Conservation (phyloP, 2,113 vertebrate species). For the Notechis scutatus region DNA sequence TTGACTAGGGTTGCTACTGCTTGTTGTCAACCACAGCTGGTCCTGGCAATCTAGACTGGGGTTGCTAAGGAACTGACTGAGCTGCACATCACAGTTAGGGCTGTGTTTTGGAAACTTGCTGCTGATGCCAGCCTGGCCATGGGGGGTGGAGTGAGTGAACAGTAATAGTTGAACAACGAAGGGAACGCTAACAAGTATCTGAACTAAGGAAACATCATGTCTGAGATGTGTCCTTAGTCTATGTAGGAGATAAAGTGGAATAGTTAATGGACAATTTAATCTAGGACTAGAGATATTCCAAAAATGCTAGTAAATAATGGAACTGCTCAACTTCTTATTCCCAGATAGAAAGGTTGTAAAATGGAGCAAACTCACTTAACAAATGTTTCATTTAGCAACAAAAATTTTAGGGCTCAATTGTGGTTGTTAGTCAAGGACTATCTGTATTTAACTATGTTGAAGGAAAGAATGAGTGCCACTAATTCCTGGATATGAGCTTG, state of each 20-base stretch:
- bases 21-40: conserved; percentile 7
- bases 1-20: background rate
- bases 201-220: background rate
- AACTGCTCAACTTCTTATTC: background rate
- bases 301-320: background rate
- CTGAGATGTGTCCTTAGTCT: background rate
- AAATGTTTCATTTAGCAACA: background rate
- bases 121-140: background rate
- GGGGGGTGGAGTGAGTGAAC: background rate
- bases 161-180: background rate
- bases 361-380: background rate
- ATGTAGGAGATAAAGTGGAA: background rate
- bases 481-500: background rate
- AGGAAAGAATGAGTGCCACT: background rate
- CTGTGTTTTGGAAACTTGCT: conserved; percentile 50
- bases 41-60: background rate
- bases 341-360: background rate
- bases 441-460: background rate
- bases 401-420: background rate
- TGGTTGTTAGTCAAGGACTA: background rate
- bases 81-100: conserved; percentile 33
- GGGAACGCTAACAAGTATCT: background rate
- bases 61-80: conserved; percentile 21
- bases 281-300: background rate
- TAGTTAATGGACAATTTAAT: background rate